Conservation (phyloP, 2,797 vertebrate genomes). For the Galagoides demidoff region DNA sequence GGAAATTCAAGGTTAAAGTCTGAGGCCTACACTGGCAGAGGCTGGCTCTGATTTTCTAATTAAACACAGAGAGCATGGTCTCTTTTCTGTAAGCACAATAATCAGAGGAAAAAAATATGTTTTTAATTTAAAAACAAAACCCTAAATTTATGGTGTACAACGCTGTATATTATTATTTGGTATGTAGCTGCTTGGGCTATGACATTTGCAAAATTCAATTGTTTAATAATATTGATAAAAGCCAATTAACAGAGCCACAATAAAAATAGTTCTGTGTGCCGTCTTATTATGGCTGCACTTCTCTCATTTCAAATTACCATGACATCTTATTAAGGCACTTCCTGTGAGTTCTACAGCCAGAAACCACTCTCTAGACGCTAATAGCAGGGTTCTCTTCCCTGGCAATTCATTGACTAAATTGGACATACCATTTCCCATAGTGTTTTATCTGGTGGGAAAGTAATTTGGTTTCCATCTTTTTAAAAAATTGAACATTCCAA, state of each 20-base stretch:
- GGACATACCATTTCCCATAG: not conserved
- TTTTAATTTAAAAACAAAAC: constrained; percentile 24
- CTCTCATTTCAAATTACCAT: not conserved
- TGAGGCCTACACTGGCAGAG: not conserved
- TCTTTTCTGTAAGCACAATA: not conserved
- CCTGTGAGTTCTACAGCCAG: not conserved
- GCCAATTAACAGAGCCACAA: not conserved
- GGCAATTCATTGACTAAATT: not conserved
- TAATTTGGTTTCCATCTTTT: not conserved
- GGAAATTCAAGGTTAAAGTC: not conserved
- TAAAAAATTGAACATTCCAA: not conserved
- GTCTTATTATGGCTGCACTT: rapidly evolving
- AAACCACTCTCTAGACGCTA: not conserved
- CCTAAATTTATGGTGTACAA: not conserved
- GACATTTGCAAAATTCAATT: not conserved
- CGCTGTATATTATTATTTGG: not conserved
- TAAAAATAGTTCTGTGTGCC: not conserved
- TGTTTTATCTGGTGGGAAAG: rapidly evolving
- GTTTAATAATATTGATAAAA: not conserved
- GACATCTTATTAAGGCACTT: not conserved
- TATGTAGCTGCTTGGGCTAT: too few relatives aligned
- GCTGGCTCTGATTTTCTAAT: not conserved
- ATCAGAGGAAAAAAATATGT: not conserved
- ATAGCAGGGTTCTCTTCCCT: not conserved
- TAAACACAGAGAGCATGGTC: not conserved